phyloP scores from a whole-genome alignment of 2,888 invertebrate species.

The Sarcophaga subvicina region DNA sequence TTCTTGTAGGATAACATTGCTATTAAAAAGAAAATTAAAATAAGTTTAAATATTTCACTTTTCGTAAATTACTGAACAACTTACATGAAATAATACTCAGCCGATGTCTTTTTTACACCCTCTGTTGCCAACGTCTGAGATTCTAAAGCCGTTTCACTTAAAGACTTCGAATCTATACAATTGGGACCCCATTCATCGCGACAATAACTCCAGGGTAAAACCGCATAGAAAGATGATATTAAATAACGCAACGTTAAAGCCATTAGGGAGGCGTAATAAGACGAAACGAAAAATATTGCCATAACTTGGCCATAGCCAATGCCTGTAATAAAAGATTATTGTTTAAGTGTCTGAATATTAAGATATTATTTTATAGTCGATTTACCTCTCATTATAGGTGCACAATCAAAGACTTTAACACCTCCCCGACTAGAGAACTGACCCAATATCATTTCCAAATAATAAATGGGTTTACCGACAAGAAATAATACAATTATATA shows the following conservation, averaged over 20 bases:
- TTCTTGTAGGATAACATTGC: slow-evolving; percentile 83
- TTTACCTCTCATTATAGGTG: slow-evolving; percentile 87
- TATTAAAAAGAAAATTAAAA: slow-evolving; percentile 70
- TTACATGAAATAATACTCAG: slow-evolving; percentile 81
- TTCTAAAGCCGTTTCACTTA: slow-evolving; percentile 1
- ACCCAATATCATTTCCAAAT: slow-evolving; percentile 87
- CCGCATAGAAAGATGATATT: slow-evolving; percentile 84
- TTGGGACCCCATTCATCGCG: slow-evolving; percentile 82
- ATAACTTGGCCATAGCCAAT: slow-evolving; percentile 84
- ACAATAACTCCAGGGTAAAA: slow-evolving; percentile 86
- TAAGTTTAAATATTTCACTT: neutral
- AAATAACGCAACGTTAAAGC: slow-evolving; percentile 86
- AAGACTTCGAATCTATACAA: slow-evolving; percentile 76
- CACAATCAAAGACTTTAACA: slow-evolving; percentile 85
- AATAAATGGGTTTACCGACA: slow-evolving; percentile 87
- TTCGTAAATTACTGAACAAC: slow-evolving; percentile 62
- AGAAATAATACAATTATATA: slow-evolving; percentile 85
- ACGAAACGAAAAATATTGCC: slow-evolving; percentile 84
- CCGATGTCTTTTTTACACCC: slow-evolving; percentile 76
- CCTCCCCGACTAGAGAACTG: slow-evolving; percentile 88
- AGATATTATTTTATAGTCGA: neutral
- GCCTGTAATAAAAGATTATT: slow-evolving; percentile 78
- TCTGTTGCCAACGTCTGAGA: slow-evolving; percentile 17
- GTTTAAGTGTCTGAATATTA: neutral
- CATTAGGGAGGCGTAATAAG: slow-evolving; percentile 87